phyloP scores from a whole-genome alignment of 1,140 invertebrate genomes.

The Bombus superbus region DNA sequence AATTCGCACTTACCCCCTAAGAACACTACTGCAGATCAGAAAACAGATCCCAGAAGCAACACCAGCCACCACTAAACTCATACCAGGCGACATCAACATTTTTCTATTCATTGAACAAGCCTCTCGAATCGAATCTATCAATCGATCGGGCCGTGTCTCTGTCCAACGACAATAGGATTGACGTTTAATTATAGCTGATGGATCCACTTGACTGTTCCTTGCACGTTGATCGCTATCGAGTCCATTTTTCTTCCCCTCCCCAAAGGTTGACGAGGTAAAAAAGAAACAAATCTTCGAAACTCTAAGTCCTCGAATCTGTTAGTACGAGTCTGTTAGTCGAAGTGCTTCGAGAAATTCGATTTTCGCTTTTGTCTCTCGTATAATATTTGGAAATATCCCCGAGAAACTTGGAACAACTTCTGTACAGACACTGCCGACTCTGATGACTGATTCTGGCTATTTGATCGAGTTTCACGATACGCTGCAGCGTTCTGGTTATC shows the following conservation, averaged over 20 bases:
- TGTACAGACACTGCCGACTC: neutral
- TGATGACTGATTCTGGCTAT: conserved; percentile 11
- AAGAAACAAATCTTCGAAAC: neutral
- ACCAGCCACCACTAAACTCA: conserved; percentile 70
- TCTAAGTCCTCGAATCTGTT: neutral
- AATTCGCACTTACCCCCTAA: conserved; percentile 65
- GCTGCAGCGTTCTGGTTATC: conserved; percentile 16
- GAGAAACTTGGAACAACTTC: neutral
- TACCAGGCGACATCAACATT: conserved; percentile 72
- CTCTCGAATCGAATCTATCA: neutral
- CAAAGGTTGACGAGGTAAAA: neutral
- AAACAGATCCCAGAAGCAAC: conserved; percentile 76
- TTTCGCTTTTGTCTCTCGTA: no score
- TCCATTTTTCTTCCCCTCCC: neutral
- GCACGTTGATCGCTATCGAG: no score
- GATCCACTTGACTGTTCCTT: neutral
- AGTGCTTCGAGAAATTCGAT: neutral
- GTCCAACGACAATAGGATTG: neutral
- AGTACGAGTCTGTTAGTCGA: no score
- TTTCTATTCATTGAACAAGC: conserved; percentile 33
- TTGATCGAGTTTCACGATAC: neutral
- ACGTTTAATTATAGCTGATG: conserved; percentile 26
- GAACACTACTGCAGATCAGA: conserved; percentile 62
- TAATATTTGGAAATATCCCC: neutral
- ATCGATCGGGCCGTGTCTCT: neutral